Base-by-base conservation (phyloP, 1,140 invertebrate species). In the Microplitis mediator region DNA sequence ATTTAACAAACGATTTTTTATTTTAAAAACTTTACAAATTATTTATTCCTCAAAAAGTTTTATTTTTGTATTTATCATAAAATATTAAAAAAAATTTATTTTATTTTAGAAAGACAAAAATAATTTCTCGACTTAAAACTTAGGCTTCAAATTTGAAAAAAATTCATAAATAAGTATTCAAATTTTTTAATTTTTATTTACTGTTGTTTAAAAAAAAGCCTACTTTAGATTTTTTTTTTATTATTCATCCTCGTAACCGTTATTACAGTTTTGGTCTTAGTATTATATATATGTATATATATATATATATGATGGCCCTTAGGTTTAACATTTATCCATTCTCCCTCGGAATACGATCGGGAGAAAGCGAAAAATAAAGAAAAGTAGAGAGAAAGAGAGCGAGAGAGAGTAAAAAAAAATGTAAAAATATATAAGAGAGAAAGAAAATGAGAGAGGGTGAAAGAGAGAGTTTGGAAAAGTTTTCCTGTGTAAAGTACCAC, bases 401-500 rank as follows among this genome's bases (percentile, higher is more conserved):
- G 73, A 70, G 70, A 72, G 62, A 61, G 52, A 72, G 70, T 68
- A 72, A 66, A 74, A 74, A 68, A 70, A 72, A 63, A 63, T 23
- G 23, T 23, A 23, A 23, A 23, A 23, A 23, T 23, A 23, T 23
- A 23, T 23, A 23, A 23, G 23, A 23, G 23, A 23, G 23, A 23
- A 23, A 23, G 23, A 23, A 23, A 23, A 23, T 23, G 23, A 23
- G 50, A 73, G 72, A 67, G 74, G 66, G 5, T 36, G 64, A 56
- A 67, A 75, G 64, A 77, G 68, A 72, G 76, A 77, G 74, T 70
- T 73, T 62, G 73, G 75, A 76, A 86, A 86, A 86, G 81, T 86
- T 87, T 87, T 86, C 82, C 79, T 82, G 84, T 82, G 86, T 84
- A 86, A 87, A 87, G 86, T 87, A 87, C 85, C 84, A 86, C 84